These are phyloP conservation scores for Antechinus flavipes DNA, from an alignment of 2,113 vertebrate species.

Conservation along the genomic window DNA sequence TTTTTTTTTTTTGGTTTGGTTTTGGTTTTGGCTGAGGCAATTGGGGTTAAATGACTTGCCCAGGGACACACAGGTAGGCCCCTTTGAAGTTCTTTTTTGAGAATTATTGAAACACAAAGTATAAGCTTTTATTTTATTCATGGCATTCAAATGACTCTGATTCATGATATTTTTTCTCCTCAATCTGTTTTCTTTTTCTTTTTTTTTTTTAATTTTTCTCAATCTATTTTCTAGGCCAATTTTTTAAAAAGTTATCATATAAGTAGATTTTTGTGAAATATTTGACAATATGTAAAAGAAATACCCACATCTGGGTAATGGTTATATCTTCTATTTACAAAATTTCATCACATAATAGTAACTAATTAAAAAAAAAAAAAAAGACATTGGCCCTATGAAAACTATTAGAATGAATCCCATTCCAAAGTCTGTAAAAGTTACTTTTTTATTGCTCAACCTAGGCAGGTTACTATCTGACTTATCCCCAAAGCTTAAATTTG, in stretches of 20 bases:
- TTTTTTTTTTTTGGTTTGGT: too few species aligned
- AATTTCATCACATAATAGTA: slow-evolving; percentile 70
- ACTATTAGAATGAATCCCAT: slow-evolving; percentile 55
- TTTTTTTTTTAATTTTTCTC: too few species aligned
- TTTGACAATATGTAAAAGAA: slow-evolving; percentile 83
- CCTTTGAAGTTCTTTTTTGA: too few species aligned
- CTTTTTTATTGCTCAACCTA: not conserved
- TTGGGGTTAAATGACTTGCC: too few species aligned
- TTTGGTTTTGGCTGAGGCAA: too few species aligned
- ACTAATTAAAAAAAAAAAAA: slow-evolving; percentile 36
- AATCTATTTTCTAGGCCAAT: too few species aligned
- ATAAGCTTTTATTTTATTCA: too few species aligned
- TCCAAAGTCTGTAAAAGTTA: slow-evolving; percentile 33
- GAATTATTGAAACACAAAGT: too few species aligned
- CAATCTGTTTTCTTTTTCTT: too few species aligned
- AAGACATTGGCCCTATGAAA: slow-evolving; percentile 60
- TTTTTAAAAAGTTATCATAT: slow-evolving; percentile 15
- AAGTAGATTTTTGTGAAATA: slow-evolving; percentile 73
- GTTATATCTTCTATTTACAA: slow-evolving; percentile 82
- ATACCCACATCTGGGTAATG: slow-evolving; percentile 62
- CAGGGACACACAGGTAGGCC: too few species aligned
- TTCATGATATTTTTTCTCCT: too few species aligned
- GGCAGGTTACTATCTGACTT: not conserved
- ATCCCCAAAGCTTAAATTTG: not conserved
- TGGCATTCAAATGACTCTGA: too few species aligned